Evolutionary conservation across 2,797 vertebrate species (phyloP), one percentile per base, ranked within the genome.

Genomic region (Gymnopithys bicolor): DNA sequence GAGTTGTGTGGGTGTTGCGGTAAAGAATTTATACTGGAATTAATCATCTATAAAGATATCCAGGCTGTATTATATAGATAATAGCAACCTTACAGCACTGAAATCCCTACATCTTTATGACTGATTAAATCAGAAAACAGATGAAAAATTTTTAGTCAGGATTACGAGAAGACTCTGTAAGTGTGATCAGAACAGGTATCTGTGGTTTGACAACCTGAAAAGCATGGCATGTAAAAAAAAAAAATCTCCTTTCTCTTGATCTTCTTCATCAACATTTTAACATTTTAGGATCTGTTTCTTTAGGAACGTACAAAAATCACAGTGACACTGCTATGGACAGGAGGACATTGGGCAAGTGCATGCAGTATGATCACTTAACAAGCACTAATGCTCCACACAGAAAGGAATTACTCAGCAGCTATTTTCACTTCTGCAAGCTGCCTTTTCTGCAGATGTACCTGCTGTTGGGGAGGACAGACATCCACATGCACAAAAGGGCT

Each of bases 331-430:
- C 33, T 55, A 21, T 7, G 3, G 22, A 32, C 18, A 55, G 24
- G 4, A 78, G 27, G n/a, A 64, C 0, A 0, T 16, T 7, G 21
- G 23, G 32, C 3, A 13, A 78, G 23, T 7, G 21, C 11, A 25
- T 45, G 33, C 45, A 35, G 30, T 35, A 62, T 41, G 21, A 52
- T n/a, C 28, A 11, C 23, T 32, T 53, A 39, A 13, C 14, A 67
- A 37, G 37, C n/a, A 60, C 24, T 27, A 46, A 19, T 46, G 25
- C 33, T 91, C 21, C 69, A 33, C 46, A 17, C 2, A 15, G 19
- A 33, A 53, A 78, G 53, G 71, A 74, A 52, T 62, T 71, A 52
- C 30, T 56, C 32, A 13, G 22, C 64, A 58, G 30, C 17, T 39
- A 41, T 87, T 89, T 87, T 53, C 64, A 62, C 32, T 89, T 67